Percentiles rank a stretch among this genome's conserved stretches.
Conservation (phyloP, 2,797 vertebrate genomes). For the Limosa lapponica region DNA sequence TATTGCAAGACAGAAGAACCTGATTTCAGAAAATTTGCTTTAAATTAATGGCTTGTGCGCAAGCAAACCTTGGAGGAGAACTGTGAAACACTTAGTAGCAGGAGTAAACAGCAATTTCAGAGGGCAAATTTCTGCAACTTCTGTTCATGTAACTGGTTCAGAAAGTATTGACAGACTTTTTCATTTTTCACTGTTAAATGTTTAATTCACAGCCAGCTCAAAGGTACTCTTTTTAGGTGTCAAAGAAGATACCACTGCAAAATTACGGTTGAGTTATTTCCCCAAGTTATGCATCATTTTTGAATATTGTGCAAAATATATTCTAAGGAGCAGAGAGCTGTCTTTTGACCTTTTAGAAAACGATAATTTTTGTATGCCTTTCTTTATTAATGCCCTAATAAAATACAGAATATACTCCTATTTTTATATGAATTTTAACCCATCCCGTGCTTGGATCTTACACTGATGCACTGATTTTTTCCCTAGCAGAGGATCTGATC, state of each 20-base stretch:
- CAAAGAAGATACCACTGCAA: constrained; percentile 21
- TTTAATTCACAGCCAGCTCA: constrained; percentile 4
- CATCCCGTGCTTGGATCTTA: not conserved
- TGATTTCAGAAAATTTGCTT: not conserved
- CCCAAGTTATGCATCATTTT: constrained; percentile 3
- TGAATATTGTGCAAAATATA: constrained; percentile 28
- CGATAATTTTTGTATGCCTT: constrained; percentile 20
- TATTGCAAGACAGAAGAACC: not conserved
- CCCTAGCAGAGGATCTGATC: not conserved
- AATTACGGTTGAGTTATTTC: not conserved
- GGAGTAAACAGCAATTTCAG: not conserved
- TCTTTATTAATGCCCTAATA: constrained; percentile 33
- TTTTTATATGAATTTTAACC: constrained; percentile 24
- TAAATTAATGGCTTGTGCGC: not conserved
- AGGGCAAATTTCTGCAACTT: not conserved
- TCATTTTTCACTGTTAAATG: constrained; percentile 8
- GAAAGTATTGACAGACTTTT: constrained; percentile 7
- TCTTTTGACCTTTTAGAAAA: constrained; percentile 52
- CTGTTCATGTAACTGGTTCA: not conserved
- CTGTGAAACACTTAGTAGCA: not conserved
- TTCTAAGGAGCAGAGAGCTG: constrained; percentile 4
- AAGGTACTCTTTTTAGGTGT: not conserved
- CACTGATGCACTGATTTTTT: not conserved
- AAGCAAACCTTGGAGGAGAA: not conserved
- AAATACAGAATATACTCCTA: not conserved